phyloP scores from a whole-genome alignment of 2,888 invertebrate species.

The Agriotes lineatus region DNA sequence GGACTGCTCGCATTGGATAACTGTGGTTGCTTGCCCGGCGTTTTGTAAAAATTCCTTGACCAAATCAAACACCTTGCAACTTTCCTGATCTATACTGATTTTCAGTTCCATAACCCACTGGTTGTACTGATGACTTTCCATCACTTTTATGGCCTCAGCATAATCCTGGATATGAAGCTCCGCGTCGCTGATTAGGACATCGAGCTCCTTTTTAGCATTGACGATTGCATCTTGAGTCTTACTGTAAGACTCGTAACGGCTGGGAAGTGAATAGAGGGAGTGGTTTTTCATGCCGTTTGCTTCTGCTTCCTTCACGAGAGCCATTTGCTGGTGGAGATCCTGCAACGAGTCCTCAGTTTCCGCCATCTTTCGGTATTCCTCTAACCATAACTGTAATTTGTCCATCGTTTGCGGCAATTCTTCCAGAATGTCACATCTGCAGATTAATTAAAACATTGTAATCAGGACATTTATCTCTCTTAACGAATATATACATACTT shows the following conservation, averaged over 20 bases:
- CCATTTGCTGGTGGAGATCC: slow-evolving; percentile 84
- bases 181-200: slow-evolving; percentile 79
- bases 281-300: slow-evolving; percentile 80
- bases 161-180: slow-evolving; percentile 73
- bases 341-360: slow-evolving; percentile 77
- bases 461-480: too few relatives aligned
- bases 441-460: slow-evolving; percentile 38
- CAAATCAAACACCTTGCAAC: slow-evolving; percentile 59
- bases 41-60: slow-evolving; percentile 88
- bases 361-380: slow-evolving; percentile 72
- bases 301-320: slow-evolving; percentile 86
- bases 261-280: slow-evolving; percentile 80
- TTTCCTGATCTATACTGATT: slow-evolving; percentile 59
- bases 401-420: slow-evolving; percentile 75
- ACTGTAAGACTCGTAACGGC: slow-evolving; percentile 82
- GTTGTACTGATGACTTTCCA: slow-evolving; percentile 77
- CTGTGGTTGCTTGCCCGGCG: slow-evolving; percentile 85
- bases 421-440: slow-evolving; percentile 78
- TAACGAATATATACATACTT: slow-evolving; percentile 72
- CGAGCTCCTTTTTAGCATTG: slow-evolving; percentile 76
- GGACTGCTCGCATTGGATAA: slow-evolving; percentile 81
- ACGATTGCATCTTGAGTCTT: slow-evolving; percentile 81
- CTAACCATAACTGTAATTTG: slow-evolving; percentile 75
- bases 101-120: slow-evolving; percentile 77
- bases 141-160: slow-evolving; percentile 61